Evolutionary conservation across 2,113 vertebrate genomes (phyloP), one percentile per base, ranked within the genome.

Genomic region (Grantiella picta): DNA sequence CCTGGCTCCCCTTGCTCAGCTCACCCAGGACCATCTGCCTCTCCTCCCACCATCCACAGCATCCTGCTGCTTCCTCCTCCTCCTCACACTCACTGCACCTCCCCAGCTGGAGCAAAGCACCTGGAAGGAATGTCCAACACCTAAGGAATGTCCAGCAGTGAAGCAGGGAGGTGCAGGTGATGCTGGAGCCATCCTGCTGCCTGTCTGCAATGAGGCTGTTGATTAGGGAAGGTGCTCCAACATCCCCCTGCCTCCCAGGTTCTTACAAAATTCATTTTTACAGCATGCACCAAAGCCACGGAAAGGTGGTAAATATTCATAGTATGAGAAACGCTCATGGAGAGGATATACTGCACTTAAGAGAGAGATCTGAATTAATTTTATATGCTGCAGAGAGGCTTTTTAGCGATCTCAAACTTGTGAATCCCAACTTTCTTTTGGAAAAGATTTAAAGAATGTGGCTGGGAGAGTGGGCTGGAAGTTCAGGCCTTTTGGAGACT

Each of bases 271-370:
- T 69, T 64, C 83, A 52, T 84, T 94, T 90, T 91, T 96, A 82
- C 80, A 85, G 91, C 87, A 9, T 12, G 68, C 50, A 64, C 68
- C 49, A 36, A 79, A 88, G 87, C 36, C 92, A 77, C 10, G 28
- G 89, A 77, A 82, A 96, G 80, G 91, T 89, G 94, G 89, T 95
- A 95, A 97, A 97, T 97, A 97, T 94, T 96, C 96, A 97, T 69
- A 52, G 87, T 36, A 73, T 29, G 90, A 80, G 70, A 96, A 96
- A 94, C 53, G 76, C 82, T 84, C 89, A 18, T 7, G 82, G 90
- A 90, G 54, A 85, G 91, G 92, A 94, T 85, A 70, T 27, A 68
- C 75, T 78, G 90, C 53, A 82, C 86, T 83, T 89, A 82, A 81
- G 86, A 94, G 89, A 90, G 78, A 90, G 72, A 86, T 71, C 18